Conservation (phyloP, 1,140 invertebrate genomes). For the Drosophila asahinai region DNA sequence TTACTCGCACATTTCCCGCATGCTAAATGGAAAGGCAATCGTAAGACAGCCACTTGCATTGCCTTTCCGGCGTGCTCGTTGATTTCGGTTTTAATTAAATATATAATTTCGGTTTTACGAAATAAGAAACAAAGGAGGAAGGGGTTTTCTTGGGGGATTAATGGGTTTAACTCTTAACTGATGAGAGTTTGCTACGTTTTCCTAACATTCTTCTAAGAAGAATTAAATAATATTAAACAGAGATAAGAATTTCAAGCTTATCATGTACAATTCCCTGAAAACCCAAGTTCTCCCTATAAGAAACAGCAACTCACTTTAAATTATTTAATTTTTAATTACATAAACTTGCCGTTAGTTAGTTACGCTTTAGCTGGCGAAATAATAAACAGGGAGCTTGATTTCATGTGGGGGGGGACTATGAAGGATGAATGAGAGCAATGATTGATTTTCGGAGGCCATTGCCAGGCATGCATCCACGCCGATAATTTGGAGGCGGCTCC, state of each 20-base stretch:
- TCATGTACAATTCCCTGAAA: not conserved
- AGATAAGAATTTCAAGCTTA: no score
- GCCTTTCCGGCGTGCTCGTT: constrained; percentile 31
- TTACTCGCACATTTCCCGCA: not conserved
- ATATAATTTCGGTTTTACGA: constrained; percentile 67
- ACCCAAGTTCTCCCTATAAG: not conserved
- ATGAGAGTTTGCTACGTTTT: not conserved
- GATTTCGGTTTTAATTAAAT: constrained; percentile 25
- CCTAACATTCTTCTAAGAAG: no score
- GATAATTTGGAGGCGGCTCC: constrained; percentile 6
- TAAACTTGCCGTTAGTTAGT: constrained; percentile 65
- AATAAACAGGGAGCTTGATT: constrained; percentile 46
- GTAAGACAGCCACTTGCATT: constrained; percentile 75
- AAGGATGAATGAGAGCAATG: constrained; percentile 29
- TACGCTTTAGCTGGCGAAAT: constrained; percentile 56
- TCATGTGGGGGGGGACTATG: constrained; percentile 26
- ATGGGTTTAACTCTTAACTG: not conserved
- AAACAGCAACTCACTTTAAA: constrained; percentile 54
- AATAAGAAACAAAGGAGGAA: constrained; percentile 32
- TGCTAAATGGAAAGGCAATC: constrained; percentile 36
- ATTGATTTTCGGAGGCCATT: constrained; percentile 25
- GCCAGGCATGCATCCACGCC: constrained; percentile 6
- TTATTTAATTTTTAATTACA: constrained; percentile 81
- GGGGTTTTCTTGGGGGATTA: not conserved
- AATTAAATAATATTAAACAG: no score